These are phyloP conservation scores for Rhamphomyia laevipes DNA, from an alignment of 2,888 invertebrate genomes.

Conservation along the genomic window DNA sequence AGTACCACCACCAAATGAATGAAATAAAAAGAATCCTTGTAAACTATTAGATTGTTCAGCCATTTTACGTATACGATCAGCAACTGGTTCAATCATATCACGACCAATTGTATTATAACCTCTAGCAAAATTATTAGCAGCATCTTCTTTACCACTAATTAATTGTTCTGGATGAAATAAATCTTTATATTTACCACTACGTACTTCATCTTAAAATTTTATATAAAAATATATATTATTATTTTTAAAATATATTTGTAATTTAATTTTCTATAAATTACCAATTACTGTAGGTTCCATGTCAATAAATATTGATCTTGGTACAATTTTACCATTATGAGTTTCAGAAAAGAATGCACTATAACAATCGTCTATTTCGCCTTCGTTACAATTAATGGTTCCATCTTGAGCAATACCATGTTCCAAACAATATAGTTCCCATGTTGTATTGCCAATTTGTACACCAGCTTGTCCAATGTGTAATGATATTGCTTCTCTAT, in stretches of 20 bases:
- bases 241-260: neutral
- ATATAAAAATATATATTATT: neutral
- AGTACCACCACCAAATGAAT: constrained; percentile 72
- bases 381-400: constrained; percentile 38
- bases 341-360: constrained; percentile 69
- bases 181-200: constrained; percentile 54
- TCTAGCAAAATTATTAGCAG: constrained; percentile 75
- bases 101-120: constrained; percentile 73
- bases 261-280: constrained; percentile 20
- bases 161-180: constrained; percentile 74
- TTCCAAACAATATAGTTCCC: constrained; percentile 69
- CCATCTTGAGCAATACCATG: constrained; percentile 68
- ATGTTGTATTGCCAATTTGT: constrained; percentile 67
- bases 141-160: constrained; percentile 76
- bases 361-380: constrained; percentile 42
- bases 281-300: constrained; percentile 82
- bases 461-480: constrained; percentile 74
- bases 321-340: constrained; percentile 73
- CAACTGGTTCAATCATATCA: constrained; percentile 56
- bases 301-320: constrained; percentile 76
- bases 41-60: constrained; percentile 65
- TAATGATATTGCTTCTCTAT: constrained; percentile 68
- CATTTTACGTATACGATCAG: constrained; percentile 58
- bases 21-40: constrained; percentile 74
- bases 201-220: constrained; percentile 50